These are phyloP conservation scores for Lepas anatifera DNA, from an alignment of 2,888 invertebrate species.

Conservation along the genomic window DNA sequence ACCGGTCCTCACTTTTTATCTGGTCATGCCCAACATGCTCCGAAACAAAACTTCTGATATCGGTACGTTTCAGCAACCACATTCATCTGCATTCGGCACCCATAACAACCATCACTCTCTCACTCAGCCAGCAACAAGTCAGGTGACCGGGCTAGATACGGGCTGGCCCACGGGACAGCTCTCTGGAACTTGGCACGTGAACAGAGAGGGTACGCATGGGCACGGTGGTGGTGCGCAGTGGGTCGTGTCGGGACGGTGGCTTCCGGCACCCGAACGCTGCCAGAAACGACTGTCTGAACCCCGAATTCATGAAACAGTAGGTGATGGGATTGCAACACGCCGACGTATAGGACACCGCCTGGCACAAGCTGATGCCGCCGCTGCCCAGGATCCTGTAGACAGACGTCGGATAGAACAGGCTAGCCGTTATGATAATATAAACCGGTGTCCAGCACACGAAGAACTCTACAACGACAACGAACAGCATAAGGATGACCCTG, in stretches of 20 bases:
- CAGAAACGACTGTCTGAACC: constrained; percentile 49
- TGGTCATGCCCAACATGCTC: too few species aligned
- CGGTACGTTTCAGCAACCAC: too few species aligned
- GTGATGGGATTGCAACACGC: constrained; percentile 55
- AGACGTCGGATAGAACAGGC: constrained; percentile 39
- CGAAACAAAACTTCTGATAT: too few species aligned
- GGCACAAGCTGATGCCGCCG: constrained; percentile 42
- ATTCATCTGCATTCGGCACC: too few species aligned
- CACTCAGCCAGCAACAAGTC: too few species aligned
- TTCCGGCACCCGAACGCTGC: constrained; percentile 43
- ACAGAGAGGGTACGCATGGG: background rate
- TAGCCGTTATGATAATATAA: constrained; percentile 46
- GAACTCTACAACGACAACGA: constrained; percentile 54
- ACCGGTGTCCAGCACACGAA: constrained; percentile 57
- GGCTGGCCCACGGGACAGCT: background rate
- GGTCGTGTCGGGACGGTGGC: background rate
- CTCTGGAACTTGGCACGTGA: background rate
- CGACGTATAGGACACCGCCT: constrained; percentile 47
- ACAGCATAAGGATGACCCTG: constrained; percentile 49
- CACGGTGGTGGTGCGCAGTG: background rate
- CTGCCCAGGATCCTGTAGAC: constrained; percentile 41
- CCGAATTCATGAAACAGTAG: constrained; percentile 54
- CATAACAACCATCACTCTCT: too few species aligned
- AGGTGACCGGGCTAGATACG: too few species aligned
- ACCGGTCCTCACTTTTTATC: too few species aligned